These are phyloP conservation scores for Lepidochitona cinerea DNA, from an alignment of 2,888 invertebrate species.

Conservation along the genomic window DNA sequence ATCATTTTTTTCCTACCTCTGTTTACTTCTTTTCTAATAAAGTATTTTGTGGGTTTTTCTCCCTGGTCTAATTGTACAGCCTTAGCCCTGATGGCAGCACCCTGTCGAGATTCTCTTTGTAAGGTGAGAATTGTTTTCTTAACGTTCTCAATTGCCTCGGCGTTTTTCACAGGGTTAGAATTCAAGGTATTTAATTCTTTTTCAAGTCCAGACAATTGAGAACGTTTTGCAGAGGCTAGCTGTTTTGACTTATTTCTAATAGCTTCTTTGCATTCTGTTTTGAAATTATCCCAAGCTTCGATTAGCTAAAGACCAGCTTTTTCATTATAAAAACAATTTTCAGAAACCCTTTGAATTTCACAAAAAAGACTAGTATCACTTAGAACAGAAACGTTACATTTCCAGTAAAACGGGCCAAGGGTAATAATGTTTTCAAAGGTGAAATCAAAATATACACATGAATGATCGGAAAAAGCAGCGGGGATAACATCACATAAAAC, in stretches of 20 bases:
- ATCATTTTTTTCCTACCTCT: background rate
- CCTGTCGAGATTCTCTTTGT: too few species aligned
- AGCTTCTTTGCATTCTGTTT: background rate
- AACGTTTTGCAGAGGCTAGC: background rate
- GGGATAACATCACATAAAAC: background rate
- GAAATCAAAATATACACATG: background rate
- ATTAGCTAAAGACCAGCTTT: background rate
- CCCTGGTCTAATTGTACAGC: background rate
- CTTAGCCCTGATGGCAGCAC: too few species aligned
- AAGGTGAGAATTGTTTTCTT: too few species aligned
- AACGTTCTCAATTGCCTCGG: too few species aligned
- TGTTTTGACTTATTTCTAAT: too few species aligned
- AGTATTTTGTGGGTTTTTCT: background rate
- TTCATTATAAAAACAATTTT: background rate
- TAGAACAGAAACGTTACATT: background rate
- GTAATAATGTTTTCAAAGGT: background rate
- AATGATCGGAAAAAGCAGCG: background rate
- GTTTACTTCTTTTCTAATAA: background rate
- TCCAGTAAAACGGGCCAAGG: background rate
- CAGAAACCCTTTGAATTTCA: background rate
- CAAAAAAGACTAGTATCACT: background rate
- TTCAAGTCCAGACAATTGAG: background rate
- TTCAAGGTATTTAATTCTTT: too few species aligned
- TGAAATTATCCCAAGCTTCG: background rate
- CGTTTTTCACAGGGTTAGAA: too few species aligned